Conservation (phyloP, 1,140 invertebrate species). For the Heterodera schachtii region DNA sequence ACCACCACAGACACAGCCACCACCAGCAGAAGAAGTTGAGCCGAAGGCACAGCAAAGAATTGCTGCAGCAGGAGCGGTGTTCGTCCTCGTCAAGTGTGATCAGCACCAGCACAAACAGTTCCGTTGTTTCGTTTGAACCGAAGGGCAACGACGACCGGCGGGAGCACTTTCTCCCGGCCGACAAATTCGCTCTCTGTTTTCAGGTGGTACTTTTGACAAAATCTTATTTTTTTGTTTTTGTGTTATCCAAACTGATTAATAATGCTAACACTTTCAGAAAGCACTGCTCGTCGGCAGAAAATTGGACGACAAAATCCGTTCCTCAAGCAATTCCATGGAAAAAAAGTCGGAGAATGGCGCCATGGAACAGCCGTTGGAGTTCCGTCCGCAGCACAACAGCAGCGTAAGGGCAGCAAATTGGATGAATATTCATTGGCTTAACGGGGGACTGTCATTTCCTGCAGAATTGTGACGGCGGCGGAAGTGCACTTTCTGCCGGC, state of each 20-base stretch:
- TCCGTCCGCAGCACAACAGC: slow-evolving; percentile 16
- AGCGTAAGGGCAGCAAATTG: slow-evolving; percentile 6
- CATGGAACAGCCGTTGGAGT: slow-evolving; percentile 19
- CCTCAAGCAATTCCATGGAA: slow-evolving; percentile 13
- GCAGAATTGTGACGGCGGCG: neutral
- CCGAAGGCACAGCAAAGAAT: neutral
- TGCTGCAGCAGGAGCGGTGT: slow-evolving; percentile 12
- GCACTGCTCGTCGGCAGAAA: slow-evolving; percentile 24
- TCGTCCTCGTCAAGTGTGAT: slow-evolving; percentile 23
- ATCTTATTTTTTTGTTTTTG: neutral
- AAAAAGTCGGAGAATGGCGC: slow-evolving; percentile 22
- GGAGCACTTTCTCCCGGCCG: slow-evolving; percentile 29
- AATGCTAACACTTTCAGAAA: slow-evolving; percentile 5
- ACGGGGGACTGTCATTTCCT: neutral
- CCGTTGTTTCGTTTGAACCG: slow-evolving; percentile 28
- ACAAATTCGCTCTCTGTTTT: slow-evolving; percentile 35
- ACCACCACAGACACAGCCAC: slow-evolving; percentile 2
- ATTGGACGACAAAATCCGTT: slow-evolving; percentile 31
- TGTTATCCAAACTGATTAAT: too few relatives aligned
- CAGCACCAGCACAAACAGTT: slow-evolving; percentile 30
- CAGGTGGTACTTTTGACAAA: neutral
- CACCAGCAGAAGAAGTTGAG: neutral
- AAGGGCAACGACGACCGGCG: slow-evolving; percentile 9
- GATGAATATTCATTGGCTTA: slow-evolving; percentile 7
- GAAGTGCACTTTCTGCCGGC: slow-evolving; percentile 16